A percentile compares a stretch with the other conserved stretches of the same genome.
Evolutionary conservation across 2,113 vertebrate genomes (phyloP).

Genomic region (Motacilla alba): DNA sequence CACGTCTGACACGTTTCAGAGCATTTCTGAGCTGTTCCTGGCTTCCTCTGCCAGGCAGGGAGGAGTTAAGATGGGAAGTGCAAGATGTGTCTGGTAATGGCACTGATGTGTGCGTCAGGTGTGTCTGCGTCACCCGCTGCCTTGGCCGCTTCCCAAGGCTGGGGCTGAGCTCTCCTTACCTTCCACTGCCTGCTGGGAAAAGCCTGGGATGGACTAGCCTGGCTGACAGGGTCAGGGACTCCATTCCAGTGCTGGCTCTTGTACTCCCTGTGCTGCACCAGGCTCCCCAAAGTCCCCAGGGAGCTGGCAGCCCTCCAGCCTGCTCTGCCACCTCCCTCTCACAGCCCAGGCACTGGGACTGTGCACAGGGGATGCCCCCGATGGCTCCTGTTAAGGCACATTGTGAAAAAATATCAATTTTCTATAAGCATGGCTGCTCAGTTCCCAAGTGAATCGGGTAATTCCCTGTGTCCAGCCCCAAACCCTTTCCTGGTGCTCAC

Average conservation of each 20-base stretch:
- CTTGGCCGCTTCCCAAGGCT: constrained; percentile 6
- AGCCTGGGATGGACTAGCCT: not conserved
- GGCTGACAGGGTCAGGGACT: accelerated
- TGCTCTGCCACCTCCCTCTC: not conserved
- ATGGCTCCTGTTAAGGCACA: not conserved
- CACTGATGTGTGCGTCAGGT: constrained; percentile 11
- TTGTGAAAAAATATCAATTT: accelerated
- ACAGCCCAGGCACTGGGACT: not conserved
- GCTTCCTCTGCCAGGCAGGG: not conserved
- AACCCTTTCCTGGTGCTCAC: not conserved
- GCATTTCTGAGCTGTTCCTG: not conserved
- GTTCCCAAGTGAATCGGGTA: accelerated
- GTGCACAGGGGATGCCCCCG: not conserved
- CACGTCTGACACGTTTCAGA: accelerated
- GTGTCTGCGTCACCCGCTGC: constrained; percentile 7
- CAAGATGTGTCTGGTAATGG: not conserved
- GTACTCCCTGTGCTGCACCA: accelerated
- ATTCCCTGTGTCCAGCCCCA: not conserved
- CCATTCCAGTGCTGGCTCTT: not conserved
- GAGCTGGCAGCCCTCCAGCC: not conserved
- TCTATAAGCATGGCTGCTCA: accelerated
- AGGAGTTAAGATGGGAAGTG: constrained; percentile 24
- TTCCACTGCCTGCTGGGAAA: not conserved
- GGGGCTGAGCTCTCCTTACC: not conserved
- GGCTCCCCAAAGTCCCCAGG: accelerated